phyloP scores from a whole-genome alignment of 2,113 vertebrate genomes.

The Suncus etruscus region DNA sequence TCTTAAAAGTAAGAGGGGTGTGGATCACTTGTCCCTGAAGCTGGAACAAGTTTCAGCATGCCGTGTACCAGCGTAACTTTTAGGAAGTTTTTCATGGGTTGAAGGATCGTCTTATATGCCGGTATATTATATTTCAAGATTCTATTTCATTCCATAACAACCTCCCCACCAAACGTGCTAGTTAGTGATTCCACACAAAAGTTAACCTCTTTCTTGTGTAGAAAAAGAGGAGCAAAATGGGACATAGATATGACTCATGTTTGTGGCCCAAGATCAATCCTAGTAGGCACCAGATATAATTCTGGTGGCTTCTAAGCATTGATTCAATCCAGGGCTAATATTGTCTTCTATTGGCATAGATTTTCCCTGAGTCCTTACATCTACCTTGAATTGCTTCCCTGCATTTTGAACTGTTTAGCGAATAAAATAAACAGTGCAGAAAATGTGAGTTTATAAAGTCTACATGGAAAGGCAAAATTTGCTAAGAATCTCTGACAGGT shows the following conservation, averaged over 20 bases:
- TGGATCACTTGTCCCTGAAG: no score
- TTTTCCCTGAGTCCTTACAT: neutral
- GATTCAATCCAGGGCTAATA: no score
- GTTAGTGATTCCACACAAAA: neutral
- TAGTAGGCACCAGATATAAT: no score
- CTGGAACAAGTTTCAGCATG: no score
- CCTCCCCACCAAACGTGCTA: neutral
- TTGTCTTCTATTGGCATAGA: rapidly evolving
- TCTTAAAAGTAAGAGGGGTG: no score
- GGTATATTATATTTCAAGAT: neutral
- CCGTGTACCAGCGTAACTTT: no score
- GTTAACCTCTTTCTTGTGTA: neutral
- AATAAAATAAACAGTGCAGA: neutral
- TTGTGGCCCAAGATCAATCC: no score
- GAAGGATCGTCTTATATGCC: no score
- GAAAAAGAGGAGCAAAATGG: neutral
- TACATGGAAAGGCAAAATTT: neutral
- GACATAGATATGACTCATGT: no score
- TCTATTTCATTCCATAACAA: neutral
- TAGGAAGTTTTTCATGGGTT: no score
- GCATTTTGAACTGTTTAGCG: neutral
- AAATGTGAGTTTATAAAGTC: neutral
- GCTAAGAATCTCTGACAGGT: neutral
- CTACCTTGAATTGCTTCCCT: neutral
- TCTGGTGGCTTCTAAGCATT: no score